phyloP scores from a whole-genome alignment of 2,797 vertebrate species.

The Coregonus ussuriensis region DNA sequence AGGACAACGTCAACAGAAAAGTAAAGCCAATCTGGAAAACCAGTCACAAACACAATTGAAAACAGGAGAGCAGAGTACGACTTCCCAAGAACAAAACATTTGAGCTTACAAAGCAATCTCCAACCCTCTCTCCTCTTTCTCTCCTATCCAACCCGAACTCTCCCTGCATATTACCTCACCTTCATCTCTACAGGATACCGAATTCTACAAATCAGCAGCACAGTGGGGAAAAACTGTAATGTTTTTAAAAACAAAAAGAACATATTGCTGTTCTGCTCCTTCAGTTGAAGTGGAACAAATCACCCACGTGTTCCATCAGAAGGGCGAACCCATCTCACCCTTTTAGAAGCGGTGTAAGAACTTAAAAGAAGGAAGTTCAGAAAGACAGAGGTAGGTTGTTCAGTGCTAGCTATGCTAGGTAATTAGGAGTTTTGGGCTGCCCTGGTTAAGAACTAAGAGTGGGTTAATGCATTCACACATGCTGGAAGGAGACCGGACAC shows the following conservation, averaged over 20 bases:
- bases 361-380: too few relatives aligned
- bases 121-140: background rate
- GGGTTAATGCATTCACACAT: too few relatives aligned
- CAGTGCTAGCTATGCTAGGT: too few relatives aligned
- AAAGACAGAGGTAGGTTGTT: too few relatives aligned
- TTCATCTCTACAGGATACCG: background rate
- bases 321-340: background rate
- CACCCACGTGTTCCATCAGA: background rate
- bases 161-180: constrained; percentile 3
- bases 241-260: background rate
- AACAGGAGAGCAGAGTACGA: background rate
- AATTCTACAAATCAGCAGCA: background rate
- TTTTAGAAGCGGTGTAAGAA: too few relatives aligned
- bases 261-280: background rate
- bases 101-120: background rate
- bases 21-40: background rate
- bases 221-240: background rate
- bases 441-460: too few relatives aligned
- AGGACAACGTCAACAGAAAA: background rate
- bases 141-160: background rate
- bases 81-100: background rate
- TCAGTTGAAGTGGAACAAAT: background rate
- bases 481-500: background rate
- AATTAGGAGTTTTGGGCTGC: too few relatives aligned
- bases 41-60: background rate